Base-by-base conservation (phyloP, 64 coral and sea anemone genomes). In the Hydrozoanthus tunicans region DNA sequence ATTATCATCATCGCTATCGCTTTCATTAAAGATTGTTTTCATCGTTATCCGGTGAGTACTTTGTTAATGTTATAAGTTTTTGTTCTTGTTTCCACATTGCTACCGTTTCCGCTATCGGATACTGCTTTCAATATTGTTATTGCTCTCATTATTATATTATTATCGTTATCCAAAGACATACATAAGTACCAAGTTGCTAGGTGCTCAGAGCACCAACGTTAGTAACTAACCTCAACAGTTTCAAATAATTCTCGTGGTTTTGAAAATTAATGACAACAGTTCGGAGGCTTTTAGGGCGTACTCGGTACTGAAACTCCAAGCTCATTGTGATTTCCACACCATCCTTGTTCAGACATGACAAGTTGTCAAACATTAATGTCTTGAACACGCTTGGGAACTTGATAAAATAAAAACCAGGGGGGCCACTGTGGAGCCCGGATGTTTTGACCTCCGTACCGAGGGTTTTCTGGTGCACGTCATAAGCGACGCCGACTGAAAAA, bases 311-410 rank as follows among this genome's bases (percentile, higher is more conserved):
- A 58, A 98, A 92, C 66, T 98, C 92, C 59, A 92, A 73, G 54
- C 79, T 78, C 4, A 98, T 72, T 25, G 81, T 66, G 9, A 98
- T 98, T 78, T 92, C 95, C 5, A 98, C 69, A 4, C 95, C 95
- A n/a, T 98, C 95, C 58, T 94, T 94, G 72, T 98, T 98, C 53
- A 98, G 91, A 73, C 95, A 98, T 23, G 77, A 57, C 59, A 98
- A 52, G 6, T 92, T 91, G 12, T 20, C 26, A 65, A 89, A 98
- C 53, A 53, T 90, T 0, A 90, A 77, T 6, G 85, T 92, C 32
- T 94, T 88, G 58, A 98, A 98, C 7, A 98, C 95, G 15, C 95
- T 98, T 24, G 95, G 93, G 53, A 98, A 98, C 54, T 72, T 98
- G 77, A 98, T 98, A 15, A 92, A 98, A 10, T 78, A 76, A 72